Base-by-base conservation (phyloP, 37 sponge, comb jelly and placozoan species). In the Chondrilla cf. caribensis region DNA sequence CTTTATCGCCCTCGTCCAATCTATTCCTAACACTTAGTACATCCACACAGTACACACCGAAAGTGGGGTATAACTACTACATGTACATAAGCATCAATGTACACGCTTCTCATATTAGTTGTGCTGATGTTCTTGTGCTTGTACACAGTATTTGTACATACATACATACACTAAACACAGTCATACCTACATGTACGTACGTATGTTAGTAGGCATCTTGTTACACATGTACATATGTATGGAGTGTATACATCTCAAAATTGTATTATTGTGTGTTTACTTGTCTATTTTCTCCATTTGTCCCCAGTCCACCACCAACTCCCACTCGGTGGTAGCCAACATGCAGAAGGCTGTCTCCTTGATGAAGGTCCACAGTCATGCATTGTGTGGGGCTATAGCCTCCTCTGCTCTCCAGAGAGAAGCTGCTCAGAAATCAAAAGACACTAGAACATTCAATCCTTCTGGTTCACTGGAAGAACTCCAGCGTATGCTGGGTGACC, bases 251-350 rank as follows among this genome's bases (percentile, higher is more conserved):
- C 11, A 28, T 62, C 18, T 29, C 35, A 14, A 29, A 29, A 19
- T 6, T 70, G 40, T 70, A 8, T 38, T 35, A 33, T 7, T 38
- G 38, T 70, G 71, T 70, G 18, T 31, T 35, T 37, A 36, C 7
- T 44, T 25, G 3, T 17, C 35, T 71, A 39, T 58, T 15, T 71
- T 80, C 38, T 25, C 43, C 8, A n/a, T n/a, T n/a, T n/a, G n/a
- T n/a, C n/a, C n/a, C n/a, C 75, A 87, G 87, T 87, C 87, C 36
- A 84, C 89, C 2, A 31, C 67, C 38, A 86, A 90, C 15, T 93
- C 93, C 22, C 90, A 93, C 81, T 93, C 93, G 3, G 82, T 93
- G 36, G 44, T 31, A 21, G 87, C 87, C 47, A 93, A 93, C 82
- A 89, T 81, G 54, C 93, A 93, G 81, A 60, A 84, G 40, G 70